phyloP scores from a whole-genome alignment of 2,113 vertebrate species.

The Forbesichthys agassizii region DNA sequence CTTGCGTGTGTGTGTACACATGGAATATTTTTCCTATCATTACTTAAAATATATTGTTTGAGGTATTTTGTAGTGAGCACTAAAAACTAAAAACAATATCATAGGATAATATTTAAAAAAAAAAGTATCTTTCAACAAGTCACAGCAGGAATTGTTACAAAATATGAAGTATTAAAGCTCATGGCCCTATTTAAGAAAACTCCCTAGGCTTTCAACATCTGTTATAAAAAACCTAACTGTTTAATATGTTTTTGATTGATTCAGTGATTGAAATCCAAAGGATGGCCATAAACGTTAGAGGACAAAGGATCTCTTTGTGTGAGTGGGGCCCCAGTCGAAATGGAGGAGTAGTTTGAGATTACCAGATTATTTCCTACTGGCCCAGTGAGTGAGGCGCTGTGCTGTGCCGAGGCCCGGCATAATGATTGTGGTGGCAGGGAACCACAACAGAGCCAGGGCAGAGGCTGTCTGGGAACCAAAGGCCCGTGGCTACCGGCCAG shows the following conservation, averaged over 20 bases:
- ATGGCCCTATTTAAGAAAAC: constrained; percentile 5
- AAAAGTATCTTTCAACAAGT: background rate
- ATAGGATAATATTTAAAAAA: background rate
- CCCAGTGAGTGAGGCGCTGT: constrained; percentile 58
- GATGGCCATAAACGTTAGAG: constrained; percentile 34
- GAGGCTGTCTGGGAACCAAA: constrained; percentile 71
- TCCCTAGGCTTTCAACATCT: constrained; percentile 27
- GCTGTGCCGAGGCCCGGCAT: constrained; percentile 66
- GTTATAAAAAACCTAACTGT: constrained; percentile 53
- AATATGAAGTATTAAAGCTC: constrained; percentile 1
- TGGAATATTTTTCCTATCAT: background rate
- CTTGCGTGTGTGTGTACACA: constrained; percentile 2
- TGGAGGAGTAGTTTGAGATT: constrained; percentile 75
- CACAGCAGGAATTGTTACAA: constrained; percentile 20
- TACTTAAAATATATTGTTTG: constrained; percentile 5
- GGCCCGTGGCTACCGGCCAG: constrained; percentile 69
- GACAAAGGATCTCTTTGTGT: constrained; percentile 69
- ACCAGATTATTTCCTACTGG: constrained; percentile 75
- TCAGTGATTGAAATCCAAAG: constrained; percentile 58
- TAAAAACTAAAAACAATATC: background rate
- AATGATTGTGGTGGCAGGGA: constrained; percentile 75
- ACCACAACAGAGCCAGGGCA: constrained; percentile 77
- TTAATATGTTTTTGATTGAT: constrained; percentile 71
- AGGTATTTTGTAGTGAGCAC: constrained; percentile 4
- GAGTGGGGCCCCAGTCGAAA: constrained; percentile 57